Evolutionary conservation across 2,113 vertebrate genomes (phyloP).

Genomic region (Ginglymostoma cirratum): DNA sequence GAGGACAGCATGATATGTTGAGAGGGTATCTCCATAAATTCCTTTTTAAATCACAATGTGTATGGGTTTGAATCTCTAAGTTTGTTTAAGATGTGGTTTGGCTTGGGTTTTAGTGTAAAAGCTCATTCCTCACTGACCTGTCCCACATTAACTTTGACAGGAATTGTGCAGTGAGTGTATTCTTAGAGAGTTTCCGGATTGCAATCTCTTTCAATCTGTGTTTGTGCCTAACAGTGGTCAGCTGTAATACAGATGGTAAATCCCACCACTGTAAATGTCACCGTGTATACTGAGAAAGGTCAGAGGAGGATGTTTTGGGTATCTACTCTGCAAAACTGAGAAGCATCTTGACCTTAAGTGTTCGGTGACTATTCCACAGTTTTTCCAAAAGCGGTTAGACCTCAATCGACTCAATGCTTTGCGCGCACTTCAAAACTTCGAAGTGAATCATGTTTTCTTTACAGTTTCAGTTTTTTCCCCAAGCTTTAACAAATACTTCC

Average conservation of each 20-base stretch:
- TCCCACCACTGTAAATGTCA: neutral
- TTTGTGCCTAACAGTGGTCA: neutral
- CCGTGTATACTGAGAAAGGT: too few species aligned
- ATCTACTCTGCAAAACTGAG: neutral
- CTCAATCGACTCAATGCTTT: neutral
- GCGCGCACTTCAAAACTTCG: too few species aligned
- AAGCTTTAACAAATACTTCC: neutral
- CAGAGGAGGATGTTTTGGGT: neutral
- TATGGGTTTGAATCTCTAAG: neutral
- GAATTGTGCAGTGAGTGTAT: neutral
- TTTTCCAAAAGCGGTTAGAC: neutral
- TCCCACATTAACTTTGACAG: neutral
- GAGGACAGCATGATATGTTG: slow-evolving; percentile 63
- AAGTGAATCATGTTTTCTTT: neutral
- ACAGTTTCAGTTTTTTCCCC: too few species aligned
- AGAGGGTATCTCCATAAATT: slow-evolving; percentile 57
- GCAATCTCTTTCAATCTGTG: neutral
- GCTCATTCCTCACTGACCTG: neutral
- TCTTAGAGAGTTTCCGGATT: neutral
- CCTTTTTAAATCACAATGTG: neutral
- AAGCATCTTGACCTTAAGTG: neutral
- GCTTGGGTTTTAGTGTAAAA: neutral
- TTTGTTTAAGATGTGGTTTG: neutral
- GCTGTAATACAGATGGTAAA: neutral
- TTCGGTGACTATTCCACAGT: neutral